phyloP scores from a whole-genome alignment of 2,888 invertebrate genomes.

The Nasonia oneida region DNA sequence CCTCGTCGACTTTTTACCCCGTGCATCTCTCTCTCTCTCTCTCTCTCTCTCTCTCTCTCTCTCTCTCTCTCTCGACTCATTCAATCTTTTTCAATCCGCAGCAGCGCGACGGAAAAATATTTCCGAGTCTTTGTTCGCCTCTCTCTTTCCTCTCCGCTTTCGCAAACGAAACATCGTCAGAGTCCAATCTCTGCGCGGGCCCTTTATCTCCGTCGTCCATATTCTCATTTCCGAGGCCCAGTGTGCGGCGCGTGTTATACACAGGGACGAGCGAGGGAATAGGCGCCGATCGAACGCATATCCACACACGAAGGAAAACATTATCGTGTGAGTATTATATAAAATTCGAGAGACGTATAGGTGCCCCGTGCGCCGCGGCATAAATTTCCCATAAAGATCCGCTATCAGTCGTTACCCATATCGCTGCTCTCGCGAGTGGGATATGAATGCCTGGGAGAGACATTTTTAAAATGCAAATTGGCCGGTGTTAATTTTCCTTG shows the following conservation, averaged over 20 bases:
- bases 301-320: background rate
- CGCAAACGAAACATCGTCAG: background rate
- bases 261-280: too few relatives aligned
- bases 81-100: background rate
- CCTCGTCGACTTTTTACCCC: slow-evolving; percentile 3
- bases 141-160: background rate
- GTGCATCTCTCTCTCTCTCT: too few relatives aligned
- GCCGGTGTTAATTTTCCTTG: slow-evolving; percentile 31
- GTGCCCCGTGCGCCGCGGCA: background rate
- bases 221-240: slow-evolving; percentile 15
- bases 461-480: slow-evolving; percentile 56
- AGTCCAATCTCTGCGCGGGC: background rate
- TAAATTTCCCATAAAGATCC: slow-evolving; percentile 31
- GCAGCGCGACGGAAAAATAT: background rate
- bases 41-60: too few relatives aligned
- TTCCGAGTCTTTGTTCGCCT: background rate
- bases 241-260: background rate
- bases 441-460: background rate
- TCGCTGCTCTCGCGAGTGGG: too few relatives aligned
- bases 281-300: background rate
- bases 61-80: too few relatives aligned
- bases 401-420: background rate
- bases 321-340: background rate
- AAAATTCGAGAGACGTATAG: background rate
- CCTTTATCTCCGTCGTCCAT: background rate